phyloP scores from a whole-genome alignment of 2,888 invertebrate genomes.

The Leucoptera coffeella region DNA sequence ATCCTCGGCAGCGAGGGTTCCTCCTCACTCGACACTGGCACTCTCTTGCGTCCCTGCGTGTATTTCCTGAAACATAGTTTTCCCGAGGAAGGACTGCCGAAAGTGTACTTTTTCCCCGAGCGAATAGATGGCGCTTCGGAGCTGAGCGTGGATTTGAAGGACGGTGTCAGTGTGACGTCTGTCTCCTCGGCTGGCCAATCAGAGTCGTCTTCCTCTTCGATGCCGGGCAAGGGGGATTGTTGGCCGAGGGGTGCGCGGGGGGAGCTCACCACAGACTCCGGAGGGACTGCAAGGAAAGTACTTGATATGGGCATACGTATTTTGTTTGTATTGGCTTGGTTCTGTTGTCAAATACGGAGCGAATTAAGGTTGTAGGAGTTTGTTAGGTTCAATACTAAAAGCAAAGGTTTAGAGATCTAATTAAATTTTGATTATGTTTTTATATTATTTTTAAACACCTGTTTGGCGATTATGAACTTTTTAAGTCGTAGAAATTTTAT shows the following conservation, averaged over 20 bases:
- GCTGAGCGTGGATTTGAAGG: constrained; percentile 44
- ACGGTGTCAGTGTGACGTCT: constrained; percentile 41
- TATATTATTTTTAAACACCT: too few relatives aligned
- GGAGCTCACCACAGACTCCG: constrained; percentile 46
- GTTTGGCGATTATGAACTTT: too few relatives aligned
- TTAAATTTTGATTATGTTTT: too few relatives aligned
- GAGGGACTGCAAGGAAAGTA: constrained; percentile 44
- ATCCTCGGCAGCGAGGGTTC: constrained; percentile 56
- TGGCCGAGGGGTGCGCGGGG: constrained; percentile 56
- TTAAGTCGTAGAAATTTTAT: too few relatives aligned
- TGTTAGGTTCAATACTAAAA: too few relatives aligned
- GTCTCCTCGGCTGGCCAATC: constrained; percentile 50
- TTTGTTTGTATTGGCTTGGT: neutral
- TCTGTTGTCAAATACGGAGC: neutral
- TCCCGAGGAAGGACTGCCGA: constrained; percentile 54
- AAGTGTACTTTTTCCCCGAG: constrained; percentile 45
- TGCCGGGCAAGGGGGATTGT: constrained; percentile 73
- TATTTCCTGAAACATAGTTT: constrained; percentile 47
- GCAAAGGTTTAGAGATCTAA: too few relatives aligned
- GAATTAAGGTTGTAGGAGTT: too few relatives aligned
- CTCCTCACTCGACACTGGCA: constrained; percentile 27
- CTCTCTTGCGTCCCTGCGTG: constrained; percentile 42
- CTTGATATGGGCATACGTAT: constrained; percentile 13
- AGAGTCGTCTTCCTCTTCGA: constrained; percentile 73
- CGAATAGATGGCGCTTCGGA: constrained; percentile 45